Percentiles rank a stretch among this genome's conserved stretches.
phyloP scores from a whole-genome alignment of 2,888 invertebrate species.

The Amaurobius ferox region DNA sequence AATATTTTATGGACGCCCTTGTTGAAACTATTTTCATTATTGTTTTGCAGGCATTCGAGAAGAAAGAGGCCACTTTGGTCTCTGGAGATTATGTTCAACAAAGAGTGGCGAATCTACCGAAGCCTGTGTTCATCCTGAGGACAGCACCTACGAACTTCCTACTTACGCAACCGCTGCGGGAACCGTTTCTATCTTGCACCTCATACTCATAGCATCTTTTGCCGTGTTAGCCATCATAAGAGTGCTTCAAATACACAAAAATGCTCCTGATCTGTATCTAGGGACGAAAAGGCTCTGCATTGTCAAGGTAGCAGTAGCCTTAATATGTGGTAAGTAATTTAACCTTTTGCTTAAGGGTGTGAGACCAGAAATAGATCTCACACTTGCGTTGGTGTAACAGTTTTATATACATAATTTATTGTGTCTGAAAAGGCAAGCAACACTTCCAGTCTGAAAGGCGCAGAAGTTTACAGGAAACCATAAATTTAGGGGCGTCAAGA shows the following conservation, averaged over 20 bases:
- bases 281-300: conserved; percentile 55
- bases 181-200: conserved; percentile 38
- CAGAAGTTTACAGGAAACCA: no score
- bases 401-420: no score
- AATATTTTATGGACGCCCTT: no score
- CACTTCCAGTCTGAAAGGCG: no score
- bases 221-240: conserved; percentile 36
- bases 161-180: conserved; percentile 44
- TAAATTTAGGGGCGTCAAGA: no score
- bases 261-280: conserved; percentile 42
- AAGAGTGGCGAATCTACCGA: neutral
- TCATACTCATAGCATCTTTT: conserved; percentile 43
- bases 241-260: conserved; percentile 25
- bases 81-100: conserved; percentile 60
- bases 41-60: conserved; percentile 37
- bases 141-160: conserved; percentile 24
- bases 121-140: conserved; percentile 40
- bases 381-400: no score
- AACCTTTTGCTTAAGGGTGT: no score
- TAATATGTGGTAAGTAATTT: conserved; percentile 60
- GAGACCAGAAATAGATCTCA: no score
- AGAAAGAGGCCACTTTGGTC: conserved; percentile 62
- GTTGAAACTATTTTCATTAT: no score
- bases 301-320: conserved; percentile 59
- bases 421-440: no score